Evolutionary conservation across 2,888 invertebrate genomes (phyloP).

Genomic region (Apocheima hispidaria): DNA sequence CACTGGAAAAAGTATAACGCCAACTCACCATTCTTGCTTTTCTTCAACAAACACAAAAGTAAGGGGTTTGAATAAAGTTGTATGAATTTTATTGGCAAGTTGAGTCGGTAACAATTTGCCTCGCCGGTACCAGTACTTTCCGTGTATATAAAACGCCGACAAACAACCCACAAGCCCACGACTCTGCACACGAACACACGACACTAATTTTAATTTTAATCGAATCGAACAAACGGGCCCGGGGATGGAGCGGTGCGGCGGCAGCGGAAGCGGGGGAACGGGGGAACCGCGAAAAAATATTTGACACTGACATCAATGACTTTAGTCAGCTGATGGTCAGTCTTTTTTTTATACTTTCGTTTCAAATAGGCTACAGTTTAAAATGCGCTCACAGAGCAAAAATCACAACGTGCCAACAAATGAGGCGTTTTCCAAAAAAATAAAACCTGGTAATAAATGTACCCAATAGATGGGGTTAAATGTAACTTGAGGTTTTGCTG

Average conservation of each 20-base stretch:
- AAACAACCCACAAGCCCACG: not conserved
- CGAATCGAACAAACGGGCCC: too few relatives aligned
- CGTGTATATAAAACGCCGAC: slow-evolving; percentile 7
- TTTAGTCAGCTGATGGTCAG: not conserved
- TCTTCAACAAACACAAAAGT: slow-evolving; percentile 12
- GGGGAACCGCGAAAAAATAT: too few relatives aligned
- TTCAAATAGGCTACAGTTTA: too few relatives aligned
- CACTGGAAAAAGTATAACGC: slow-evolving; percentile 57
- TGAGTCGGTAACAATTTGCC: not conserved
- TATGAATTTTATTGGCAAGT: slow-evolving; percentile 9
- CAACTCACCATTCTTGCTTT: slow-evolving; percentile 68
- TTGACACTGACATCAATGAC: slow-evolving; percentile 6
- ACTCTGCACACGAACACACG: slow-evolving; percentile 6
- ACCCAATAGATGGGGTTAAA: too few relatives aligned
- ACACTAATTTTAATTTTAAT: slow-evolving; percentile 16
- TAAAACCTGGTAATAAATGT: too few relatives aligned
- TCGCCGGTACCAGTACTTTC: slow-evolving; percentile 22
- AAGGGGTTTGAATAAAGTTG: slow-evolving; percentile 3
- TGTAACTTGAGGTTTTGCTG: too few relatives aligned
- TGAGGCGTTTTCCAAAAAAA: too few relatives aligned
- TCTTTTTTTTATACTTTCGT: not conserved
- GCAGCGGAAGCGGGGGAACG: too few relatives aligned
- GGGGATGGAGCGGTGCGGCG: too few relatives aligned
- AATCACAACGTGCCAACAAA: too few relatives aligned
- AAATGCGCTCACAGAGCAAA: too few relatives aligned